Evolutionary conservation across 2,888 invertebrate genomes (phyloP), one percentile per base, ranked within the genome.

Genomic region (Thereva nobilitata): DNA sequence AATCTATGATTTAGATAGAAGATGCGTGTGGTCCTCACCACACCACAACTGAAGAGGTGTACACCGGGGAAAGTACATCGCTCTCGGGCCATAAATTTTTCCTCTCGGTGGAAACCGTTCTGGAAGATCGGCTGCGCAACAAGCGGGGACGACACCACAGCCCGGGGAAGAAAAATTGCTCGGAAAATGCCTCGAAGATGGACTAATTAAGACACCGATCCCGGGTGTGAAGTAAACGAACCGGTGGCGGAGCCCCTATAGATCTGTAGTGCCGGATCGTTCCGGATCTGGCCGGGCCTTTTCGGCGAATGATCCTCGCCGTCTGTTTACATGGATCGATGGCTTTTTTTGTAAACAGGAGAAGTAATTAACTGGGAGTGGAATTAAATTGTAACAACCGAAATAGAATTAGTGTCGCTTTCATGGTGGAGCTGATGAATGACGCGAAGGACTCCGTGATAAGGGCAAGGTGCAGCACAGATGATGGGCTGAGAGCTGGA

Each of bases 141-240:
- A 65, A 68, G 68, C 64, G 65, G 52, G 53, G 68, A 65, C 37
- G 64, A 23, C 23, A 23, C 23, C 23, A 23, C 23, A 64, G 53
- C 57, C 40, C 8, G 40, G n/a, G 6, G 66, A n/a, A 66, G 12
- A 10, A 42, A 52, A 41, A 12, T 45, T 59, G 54, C 23, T 23
- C 12, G 59, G 41, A 44, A 65, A 68, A 59, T 34, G 45, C 34
- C 47, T 41, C 41, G 9, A 53, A 49, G 50, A 64, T 66, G 50
- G 50, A 61, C 68, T 68, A 68, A 68, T 68, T 68, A 68, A 68
- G 68, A 68, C 61, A 68, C 42, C 66, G 68, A 66, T 35, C 35
- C 42, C 44, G 44, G 52, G 53, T 64, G 50, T 64, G 53, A 53
- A 64, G 53, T 64, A 53, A 64, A 64, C 53, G 64, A 64, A n/a